Evolutionary conservation across 2,888 invertebrate genomes (phyloP).

Genomic region (Drosophila bunnanda): DNA sequence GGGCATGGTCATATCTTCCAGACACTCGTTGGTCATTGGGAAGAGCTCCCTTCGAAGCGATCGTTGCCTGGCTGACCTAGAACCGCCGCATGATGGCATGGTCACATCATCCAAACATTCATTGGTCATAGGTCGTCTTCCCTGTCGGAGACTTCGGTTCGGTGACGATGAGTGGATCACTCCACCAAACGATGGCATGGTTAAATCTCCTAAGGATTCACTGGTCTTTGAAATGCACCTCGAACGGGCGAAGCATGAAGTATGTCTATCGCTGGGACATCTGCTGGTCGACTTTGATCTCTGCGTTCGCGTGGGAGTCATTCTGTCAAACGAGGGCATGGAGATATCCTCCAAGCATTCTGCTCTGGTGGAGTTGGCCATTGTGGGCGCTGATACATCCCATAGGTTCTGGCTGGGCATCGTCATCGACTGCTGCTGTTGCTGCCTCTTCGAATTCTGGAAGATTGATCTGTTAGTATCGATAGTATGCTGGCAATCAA

Average conservation of each 20-base stretch:
- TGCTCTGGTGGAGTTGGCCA: constrained; percentile 4
- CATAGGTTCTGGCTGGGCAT: constrained; percentile 6
- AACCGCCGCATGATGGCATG: constrained; percentile 7
- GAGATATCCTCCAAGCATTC: constrained; percentile 21
- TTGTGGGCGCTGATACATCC: constrained; percentile 24
- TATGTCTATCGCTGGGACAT: constrained; percentile 11
- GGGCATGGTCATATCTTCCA: constrained; percentile 32
- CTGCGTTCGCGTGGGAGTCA: neutral
- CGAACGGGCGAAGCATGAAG: constrained; percentile 5
- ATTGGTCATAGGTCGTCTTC: constrained; percentile 1
- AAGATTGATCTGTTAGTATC: neutral
- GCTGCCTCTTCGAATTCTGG: neutral
- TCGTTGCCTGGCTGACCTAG: neutral
- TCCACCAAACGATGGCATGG: constrained; percentile 14
- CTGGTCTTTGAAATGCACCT: neutral
- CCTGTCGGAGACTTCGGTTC: neutral
- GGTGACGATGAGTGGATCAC: neutral
- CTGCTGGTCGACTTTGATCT: constrained; percentile 6
- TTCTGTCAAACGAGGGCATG: constrained; percentile 6
- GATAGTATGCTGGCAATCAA: constrained; percentile 6
- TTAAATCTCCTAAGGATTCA: constrained; percentile 24
- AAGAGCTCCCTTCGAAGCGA: neutral
- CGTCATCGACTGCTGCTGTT: neutral
- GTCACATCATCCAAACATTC: constrained; percentile 37
- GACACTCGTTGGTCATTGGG: constrained; percentile 7